Percentiles rank a stretch among this genome's conserved stretches.
phyloP scores from a whole-genome alignment of 2,888 invertebrate species.

The Alcis repandata region DNA sequence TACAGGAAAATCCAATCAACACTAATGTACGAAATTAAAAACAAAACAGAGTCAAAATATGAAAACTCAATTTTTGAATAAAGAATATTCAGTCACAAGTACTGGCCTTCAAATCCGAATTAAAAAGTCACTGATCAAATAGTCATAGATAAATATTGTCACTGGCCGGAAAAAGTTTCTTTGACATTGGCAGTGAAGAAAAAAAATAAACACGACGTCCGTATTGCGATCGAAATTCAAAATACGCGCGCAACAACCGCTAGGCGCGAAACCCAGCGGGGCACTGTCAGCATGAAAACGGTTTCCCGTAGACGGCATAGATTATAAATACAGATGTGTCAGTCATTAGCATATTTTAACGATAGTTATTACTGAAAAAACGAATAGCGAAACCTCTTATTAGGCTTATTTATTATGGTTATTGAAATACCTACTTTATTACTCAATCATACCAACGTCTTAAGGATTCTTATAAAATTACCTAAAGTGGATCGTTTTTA shows the following conservation, averaged over 20 bases:
- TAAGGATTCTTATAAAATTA: too few relatives aligned
- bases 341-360: conserved; percentile 29
- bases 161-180: conserved; percentile 20
- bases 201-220: conserved; percentile 53
- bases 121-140: neutral
- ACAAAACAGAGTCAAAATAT: conserved; percentile 21
- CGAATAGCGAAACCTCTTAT: too few relatives aligned
- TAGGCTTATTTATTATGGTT: too few relatives aligned
- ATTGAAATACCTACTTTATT: too few relatives aligned
- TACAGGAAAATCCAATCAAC: conserved; percentile 59
- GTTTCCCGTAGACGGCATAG: conserved; percentile 70
- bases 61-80: conserved; percentile 7
- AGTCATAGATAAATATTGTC: neutral
- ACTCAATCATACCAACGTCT: too few relatives aligned
- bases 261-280: conserved; percentile 64
- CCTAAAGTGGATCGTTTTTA: too few relatives aligned
- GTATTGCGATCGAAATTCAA: conserved; percentile 54
- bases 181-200: conserved; percentile 17
- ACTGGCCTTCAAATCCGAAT: neutral
- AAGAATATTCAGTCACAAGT: neutral
- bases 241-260: conserved; percentile 58
- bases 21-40: conserved; percentile 50
- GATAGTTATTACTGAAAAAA: too few relatives aligned
- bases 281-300: conserved; percentile 65
- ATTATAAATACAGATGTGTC: conserved; percentile 62